A percentile compares a stretch with the other conserved stretches of the same genome.
These are phyloP conservation scores for Melanchra persicariae DNA, from an alignment of 2,888 invertebrate species.

Conservation along the genomic window DNA sequence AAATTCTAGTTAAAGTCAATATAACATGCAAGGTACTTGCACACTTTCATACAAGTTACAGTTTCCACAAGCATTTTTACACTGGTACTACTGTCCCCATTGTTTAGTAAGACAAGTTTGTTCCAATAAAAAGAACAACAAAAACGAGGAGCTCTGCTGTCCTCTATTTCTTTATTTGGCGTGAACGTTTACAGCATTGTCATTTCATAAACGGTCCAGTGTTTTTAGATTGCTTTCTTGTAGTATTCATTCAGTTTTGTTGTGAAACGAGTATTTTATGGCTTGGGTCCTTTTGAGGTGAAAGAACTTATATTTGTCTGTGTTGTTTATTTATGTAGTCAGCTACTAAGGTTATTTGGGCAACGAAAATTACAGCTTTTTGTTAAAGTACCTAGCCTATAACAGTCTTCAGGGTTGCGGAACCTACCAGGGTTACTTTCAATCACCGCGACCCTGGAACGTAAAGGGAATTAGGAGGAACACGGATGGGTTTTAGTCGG, in stretches of 20 bases:
- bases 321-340: neutral
- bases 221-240: conserved; percentile 51
- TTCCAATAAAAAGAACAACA: conserved; percentile 48
- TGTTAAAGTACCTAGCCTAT: too few species aligned
- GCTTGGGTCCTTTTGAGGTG: neutral
- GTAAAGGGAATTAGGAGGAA: too few species aligned
- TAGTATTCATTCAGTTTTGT: conserved; percentile 17
- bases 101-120: neutral
- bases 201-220: conserved; percentile 44
- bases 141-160: conserved; percentile 25
- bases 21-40: too few species aligned
- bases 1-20: too few species aligned
- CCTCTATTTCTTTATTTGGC: conserved; percentile 53
- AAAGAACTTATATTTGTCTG: neutral
- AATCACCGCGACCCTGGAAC: too few species aligned
- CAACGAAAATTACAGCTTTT: too few species aligned
- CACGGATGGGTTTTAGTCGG: too few species aligned
- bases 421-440: too few species aligned
- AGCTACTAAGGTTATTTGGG: neutral
- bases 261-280: conserved; percentile 32
- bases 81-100: conserved; percentile 8
- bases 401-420: too few species aligned
- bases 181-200: conserved; percentile 56
- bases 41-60: neutral
- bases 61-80: neutral